Conservation (phyloP, 2,113 vertebrate species). For the Turnix velox region DNA sequence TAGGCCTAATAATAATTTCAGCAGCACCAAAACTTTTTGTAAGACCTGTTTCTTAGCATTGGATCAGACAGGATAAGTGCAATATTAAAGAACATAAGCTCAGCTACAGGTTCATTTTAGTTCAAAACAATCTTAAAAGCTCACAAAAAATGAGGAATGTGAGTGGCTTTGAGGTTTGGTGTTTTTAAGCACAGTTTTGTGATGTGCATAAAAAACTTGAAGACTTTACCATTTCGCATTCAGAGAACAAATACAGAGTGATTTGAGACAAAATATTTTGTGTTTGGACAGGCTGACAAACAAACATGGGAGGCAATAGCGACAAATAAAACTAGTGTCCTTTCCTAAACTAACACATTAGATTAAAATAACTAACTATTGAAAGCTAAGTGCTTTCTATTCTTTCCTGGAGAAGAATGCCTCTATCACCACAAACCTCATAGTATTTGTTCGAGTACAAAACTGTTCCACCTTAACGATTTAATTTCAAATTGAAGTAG, state of each 20-base stretch:
- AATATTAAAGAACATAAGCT: background rate
- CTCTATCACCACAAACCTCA: background rate
- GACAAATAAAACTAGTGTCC: background rate
- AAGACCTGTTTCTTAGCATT: background rate
- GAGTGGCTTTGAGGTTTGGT: background rate
- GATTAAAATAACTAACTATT: background rate
- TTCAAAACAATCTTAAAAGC: background rate
- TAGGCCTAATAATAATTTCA: background rate
- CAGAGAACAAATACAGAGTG: background rate
- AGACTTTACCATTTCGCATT: background rate
- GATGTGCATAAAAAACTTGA: background rate
- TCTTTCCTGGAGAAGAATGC: background rate
- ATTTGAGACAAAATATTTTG: background rate
- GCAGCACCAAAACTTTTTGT: background rate
- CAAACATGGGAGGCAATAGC: background rate
- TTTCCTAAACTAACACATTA: background rate
- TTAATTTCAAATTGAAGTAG: background rate
- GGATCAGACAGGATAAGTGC: background rate
- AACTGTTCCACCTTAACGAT: background rate
- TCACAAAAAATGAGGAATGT: background rate
- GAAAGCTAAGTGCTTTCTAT: background rate
- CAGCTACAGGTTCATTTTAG: background rate
- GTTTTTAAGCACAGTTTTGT: background rate
- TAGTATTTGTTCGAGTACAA: background rate
- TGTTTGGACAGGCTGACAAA: background rate